phyloP scores from a whole-genome alignment of 1,140 invertebrate species.

The Zaprionus ornatus region DNA sequence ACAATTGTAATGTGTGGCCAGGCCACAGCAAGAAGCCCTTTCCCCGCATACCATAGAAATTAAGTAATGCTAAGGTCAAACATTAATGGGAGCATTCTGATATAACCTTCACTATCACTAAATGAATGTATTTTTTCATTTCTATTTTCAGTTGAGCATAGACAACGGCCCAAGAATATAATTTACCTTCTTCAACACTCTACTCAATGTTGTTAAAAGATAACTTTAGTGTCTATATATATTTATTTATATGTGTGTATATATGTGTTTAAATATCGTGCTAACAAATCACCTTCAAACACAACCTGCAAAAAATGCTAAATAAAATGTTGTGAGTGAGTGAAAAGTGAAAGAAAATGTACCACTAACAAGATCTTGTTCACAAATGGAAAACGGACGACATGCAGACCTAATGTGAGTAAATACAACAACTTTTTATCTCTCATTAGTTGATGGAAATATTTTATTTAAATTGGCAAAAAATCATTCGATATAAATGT shows the following conservation, averaged over 20 bases:
- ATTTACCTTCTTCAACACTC: constrained; percentile 12
- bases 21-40: not conserved
- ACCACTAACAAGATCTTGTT: not conserved
- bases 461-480: not conserved
- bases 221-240: constrained; percentile 47
- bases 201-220: constrained; percentile 8
- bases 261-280: constrained; percentile 5
- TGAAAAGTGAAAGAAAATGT: not conserved
- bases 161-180: constrained; percentile 4
- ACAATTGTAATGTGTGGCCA: constrained; percentile 42
- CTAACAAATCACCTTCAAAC: constrained; percentile 30
- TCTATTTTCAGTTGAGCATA: constrained; percentile 43
- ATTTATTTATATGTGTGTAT: constrained; percentile 35
- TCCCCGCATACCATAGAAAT: not conserved
- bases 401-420: constrained; percentile 54
- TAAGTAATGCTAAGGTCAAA: constrained; percentile 9
- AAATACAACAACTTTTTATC: not conserved
- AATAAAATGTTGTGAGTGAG: constrained; percentile 6
- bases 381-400: constrained; percentile 15
- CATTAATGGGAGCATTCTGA: constrained; percentile 4
- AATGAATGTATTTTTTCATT: constrained; percentile 18
- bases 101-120: not conserved
- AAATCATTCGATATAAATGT: not conserved
- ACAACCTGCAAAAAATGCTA: not conserved
- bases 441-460: not conserved